These are phyloP conservation scores for Arizona elegans DNA, from an alignment of 2,113 vertebrate genomes.

Conservation along the genomic window DNA sequence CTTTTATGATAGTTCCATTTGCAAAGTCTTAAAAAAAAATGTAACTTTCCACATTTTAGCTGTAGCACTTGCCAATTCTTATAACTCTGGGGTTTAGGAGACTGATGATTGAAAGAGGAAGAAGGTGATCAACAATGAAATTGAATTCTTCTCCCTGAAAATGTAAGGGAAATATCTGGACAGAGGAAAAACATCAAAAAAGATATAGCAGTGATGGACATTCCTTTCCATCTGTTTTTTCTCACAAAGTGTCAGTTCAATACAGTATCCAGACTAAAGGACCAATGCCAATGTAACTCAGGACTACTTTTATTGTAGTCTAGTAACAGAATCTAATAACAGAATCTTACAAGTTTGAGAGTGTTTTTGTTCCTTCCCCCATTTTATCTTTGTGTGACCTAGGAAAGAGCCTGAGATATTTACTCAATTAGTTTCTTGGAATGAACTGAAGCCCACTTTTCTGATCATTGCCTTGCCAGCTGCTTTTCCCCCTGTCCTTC, in stretches of 20 bases:
- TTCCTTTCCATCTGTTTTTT: not conserved
- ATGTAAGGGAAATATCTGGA: not conserved
- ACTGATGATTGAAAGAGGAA: not conserved
- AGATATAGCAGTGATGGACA: not conserved
- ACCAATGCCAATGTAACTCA: not conserved
- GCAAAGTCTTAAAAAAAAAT: not conserved
- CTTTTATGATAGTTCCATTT: not conserved
- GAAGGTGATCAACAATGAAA: not conserved
- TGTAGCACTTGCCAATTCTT: not conserved
- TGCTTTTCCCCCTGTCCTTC: not conserved
- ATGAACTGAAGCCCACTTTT: not conserved
- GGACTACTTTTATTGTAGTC: not conserved
- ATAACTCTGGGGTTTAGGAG: not conserved
- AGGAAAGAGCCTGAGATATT: not conserved
- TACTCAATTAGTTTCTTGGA: not conserved
- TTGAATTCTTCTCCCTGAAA: not conserved
- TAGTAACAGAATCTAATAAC: not conserved
- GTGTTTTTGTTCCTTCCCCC: not conserved
- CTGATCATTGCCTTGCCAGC: not conserved
- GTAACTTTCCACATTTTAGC: not conserved
- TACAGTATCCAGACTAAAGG: not conserved
- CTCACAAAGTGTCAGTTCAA: not conserved
- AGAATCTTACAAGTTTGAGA: not conserved
- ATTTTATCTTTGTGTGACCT: not conserved
- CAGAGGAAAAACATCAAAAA: not conserved